A percentile compares a stretch with the other conserved stretches of the same genome.
phyloP scores from a whole-genome alignment of 2,888 invertebrate species.

The Campoletis raptor region DNA sequence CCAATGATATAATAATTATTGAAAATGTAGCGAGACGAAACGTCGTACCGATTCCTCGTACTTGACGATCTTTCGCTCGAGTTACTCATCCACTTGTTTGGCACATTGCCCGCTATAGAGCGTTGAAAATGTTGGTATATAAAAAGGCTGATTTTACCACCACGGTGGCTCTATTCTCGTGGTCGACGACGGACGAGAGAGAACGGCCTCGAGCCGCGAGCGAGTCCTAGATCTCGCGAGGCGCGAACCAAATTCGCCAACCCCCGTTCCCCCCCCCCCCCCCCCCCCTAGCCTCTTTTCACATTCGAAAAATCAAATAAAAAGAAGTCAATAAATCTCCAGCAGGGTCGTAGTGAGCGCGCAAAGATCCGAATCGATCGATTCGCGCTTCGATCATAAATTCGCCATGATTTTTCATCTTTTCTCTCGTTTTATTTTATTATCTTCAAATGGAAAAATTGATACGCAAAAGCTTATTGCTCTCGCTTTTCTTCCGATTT shows the following conservation, averaged over 20 bases:
- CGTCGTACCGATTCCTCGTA: neutral
- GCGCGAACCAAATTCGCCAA: slow-evolving; percentile 46
- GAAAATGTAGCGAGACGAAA: neutral
- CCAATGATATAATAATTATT: neutral
- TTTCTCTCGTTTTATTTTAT: neutral
- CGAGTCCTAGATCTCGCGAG: slow-evolving; percentile 59
- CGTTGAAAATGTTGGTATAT: slow-evolving; percentile 49
- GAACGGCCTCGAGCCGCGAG: slow-evolving; percentile 41
- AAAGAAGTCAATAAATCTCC: neutral
- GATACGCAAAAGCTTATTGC: too few species aligned
- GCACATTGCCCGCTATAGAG: slow-evolving; percentile 49
- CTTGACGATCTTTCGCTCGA: neutral
- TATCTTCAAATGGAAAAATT: neutral
- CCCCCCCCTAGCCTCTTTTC: neutral
- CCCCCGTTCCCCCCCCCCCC: neutral
- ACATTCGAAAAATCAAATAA: neutral
- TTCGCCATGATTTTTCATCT: slow-evolving; percentile 16
- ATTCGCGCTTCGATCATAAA: slow-evolving; percentile 65
- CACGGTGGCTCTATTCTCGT: slow-evolving; percentile 19
- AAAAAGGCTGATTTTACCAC: slow-evolving; percentile 10
- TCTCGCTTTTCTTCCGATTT: neutral
- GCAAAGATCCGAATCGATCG: slow-evolving; percentile 49
- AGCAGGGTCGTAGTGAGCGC: slow-evolving; percentile 17
- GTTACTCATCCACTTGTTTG: slow-evolving; percentile 14
- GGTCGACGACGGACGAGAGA: neutral